A percentile compares a stretch with the other conserved stretches of the same genome.
phyloP scores from a whole-genome alignment of 1,140 invertebrate species.

The Listronotus oregonensis region DNA sequence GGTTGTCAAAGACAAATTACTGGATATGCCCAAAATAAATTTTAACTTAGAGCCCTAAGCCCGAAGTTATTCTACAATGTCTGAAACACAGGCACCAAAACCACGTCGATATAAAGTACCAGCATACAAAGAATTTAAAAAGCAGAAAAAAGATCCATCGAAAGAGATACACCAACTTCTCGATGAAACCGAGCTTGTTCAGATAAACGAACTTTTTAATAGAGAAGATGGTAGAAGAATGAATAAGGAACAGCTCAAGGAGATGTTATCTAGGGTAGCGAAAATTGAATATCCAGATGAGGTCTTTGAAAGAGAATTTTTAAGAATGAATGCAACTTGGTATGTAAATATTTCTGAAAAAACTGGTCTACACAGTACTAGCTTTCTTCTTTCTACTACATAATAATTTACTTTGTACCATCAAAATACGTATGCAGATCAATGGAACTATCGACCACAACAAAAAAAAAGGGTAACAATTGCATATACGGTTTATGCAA shows the following conservation, averaged over 20 bases:
- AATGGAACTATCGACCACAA: too few species aligned
- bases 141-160: conserved; percentile 19
- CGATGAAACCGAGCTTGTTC: conserved; percentile 44
- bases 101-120: conserved; percentile 5
- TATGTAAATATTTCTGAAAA: too few species aligned
- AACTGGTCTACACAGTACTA: too few species aligned
- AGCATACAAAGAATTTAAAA: conserved; percentile 9
- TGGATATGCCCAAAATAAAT: too few species aligned
- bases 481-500: too few species aligned
- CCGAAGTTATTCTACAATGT: not conserved
- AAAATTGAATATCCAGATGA: conserved; percentile 43
- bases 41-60: not conserved
- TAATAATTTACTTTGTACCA: too few species aligned
- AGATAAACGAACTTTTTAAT: conserved; percentile 45
- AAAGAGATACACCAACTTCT: conserved; percentile 42
- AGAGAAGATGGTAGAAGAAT: conserved; percentile 43
- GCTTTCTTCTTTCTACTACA: too few species aligned
- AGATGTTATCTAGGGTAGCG: conserved; percentile 38
- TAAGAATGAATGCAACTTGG: conserved; percentile 46
- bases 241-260: conserved; percentile 40
- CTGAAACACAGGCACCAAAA: conserved; percentile 6
- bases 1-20: too few species aligned
- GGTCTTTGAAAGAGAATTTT: conserved; percentile 44
- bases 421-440: too few species aligned
- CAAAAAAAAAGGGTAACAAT: too few species aligned